These are phyloP conservation scores for Sebastes oblongus DNA, from an alignment of 2,797 vertebrate genomes.

Conservation along the genomic window DNA sequence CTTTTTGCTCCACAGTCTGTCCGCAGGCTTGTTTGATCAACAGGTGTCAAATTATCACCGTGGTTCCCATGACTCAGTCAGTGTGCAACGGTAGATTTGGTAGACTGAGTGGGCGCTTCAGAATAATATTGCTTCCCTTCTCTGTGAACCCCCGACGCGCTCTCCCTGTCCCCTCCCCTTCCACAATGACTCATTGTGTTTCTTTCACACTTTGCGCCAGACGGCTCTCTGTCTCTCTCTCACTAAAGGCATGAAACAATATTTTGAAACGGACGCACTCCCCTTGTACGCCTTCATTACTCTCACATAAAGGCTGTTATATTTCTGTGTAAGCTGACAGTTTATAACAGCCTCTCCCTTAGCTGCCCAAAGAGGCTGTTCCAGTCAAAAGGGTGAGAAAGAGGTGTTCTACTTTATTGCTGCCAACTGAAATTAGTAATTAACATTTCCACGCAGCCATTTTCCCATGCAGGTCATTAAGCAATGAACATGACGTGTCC, in stretches of 20 bases:
- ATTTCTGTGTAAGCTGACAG: conserved; percentile 71
- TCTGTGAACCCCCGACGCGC: conserved; percentile 70
- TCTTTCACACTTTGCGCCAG: conserved; percentile 78
- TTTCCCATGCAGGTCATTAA: conserved; percentile 25
- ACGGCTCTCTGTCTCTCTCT: conserved; percentile 71
- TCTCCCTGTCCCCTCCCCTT: conserved; percentile 44
- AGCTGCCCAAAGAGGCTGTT: conserved; percentile 39
- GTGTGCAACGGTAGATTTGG: conserved; percentile 53
- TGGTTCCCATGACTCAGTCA: conserved; percentile 66
- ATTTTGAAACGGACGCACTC: conserved; percentile 76
- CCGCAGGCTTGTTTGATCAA: conserved; percentile 68
- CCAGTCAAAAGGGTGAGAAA: conserved; percentile 29
- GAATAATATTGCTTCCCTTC: conserved; percentile 70
- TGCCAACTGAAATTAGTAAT: conserved; percentile 44
- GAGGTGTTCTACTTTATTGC: conserved; percentile 28
- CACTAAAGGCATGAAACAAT: conserved; percentile 66
- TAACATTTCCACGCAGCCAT: conserved; percentile 28
- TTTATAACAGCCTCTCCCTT: conserved; percentile 58
- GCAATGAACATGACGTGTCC: background rate
- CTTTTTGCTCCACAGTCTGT: conserved; percentile 45
- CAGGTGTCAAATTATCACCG: conserved; percentile 77
- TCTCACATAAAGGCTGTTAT: conserved; percentile 69
- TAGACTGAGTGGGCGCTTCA: conserved; percentile 61
- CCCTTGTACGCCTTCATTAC: conserved; percentile 73
- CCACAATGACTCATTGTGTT: conserved; percentile 82